Percentiles rank a stretch among this genome's conserved stretches.
Conservation (phyloP, 2,113 vertebrate species). For the Pampusana beccarii region DNA sequence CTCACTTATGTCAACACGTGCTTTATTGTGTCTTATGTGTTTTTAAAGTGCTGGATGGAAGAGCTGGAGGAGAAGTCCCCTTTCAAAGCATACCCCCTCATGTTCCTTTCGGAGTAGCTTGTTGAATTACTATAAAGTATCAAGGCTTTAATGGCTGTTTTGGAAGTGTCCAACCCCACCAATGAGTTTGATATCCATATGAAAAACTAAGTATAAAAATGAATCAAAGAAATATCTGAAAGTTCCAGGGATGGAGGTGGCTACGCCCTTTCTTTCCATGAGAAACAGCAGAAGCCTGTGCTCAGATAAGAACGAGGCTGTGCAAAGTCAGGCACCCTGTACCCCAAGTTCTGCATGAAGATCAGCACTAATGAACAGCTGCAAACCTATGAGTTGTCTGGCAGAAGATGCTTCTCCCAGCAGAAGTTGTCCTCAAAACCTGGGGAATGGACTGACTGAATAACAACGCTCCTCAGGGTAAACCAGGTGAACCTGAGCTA, state of each 20-base stretch:
- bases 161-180: neutral
- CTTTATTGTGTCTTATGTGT: constrained; percentile 28
- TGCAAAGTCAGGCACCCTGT: neutral
- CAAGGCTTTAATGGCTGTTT: neutral
- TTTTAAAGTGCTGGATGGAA: constrained; percentile 38
- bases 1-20: constrained; percentile 48
- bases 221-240: neutral
- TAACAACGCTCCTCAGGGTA: neutral
- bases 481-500: neutral
- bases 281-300: neutral
- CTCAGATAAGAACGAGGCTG: neutral
- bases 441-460: neutral
- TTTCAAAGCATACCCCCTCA: neutral
- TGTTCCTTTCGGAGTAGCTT: neutral
- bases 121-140: neutral
- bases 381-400: neutral
- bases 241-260: neutral
- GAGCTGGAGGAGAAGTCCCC: constrained; percentile 19
- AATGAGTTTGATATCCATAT: neutral
- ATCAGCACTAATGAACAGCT: neutral
- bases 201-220: neutral
- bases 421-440: neutral
- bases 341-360: neutral
- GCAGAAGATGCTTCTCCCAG: neutral
- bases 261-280: neutral